Percentiles rank a stretch among this genome's conserved stretches.
phyloP scores from a whole-genome alignment of 2,797 vertebrate species.

The Sitta carolinensis region DNA sequence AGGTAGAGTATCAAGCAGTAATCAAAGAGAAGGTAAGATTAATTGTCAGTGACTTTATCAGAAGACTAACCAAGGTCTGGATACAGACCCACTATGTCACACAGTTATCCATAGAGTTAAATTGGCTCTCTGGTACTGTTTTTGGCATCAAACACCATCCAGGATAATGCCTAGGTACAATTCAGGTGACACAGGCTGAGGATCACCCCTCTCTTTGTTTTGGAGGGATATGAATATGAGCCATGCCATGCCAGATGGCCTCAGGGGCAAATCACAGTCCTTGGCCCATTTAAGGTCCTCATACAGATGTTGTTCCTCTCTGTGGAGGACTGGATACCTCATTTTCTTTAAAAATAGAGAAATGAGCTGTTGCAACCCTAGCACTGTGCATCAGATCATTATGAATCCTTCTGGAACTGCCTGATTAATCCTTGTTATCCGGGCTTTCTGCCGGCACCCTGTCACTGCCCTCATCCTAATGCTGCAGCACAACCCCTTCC shows the following conservation, averaged over 20 bases:
- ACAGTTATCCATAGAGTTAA: background rate
- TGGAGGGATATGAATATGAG: background rate
- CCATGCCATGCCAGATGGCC: background rate
- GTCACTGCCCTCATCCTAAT: conserved; percentile 50
- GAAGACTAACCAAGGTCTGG: background rate
- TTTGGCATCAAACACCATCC: background rate
- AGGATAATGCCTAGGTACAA: background rate
- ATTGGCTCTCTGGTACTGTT: background rate
- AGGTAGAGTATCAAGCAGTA: background rate
- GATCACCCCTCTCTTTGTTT: background rate
- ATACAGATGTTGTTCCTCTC: background rate
- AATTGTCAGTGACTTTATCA: background rate
- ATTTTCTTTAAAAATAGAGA: background rate
- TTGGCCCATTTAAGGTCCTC: background rate
- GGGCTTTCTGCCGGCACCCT: background rate
- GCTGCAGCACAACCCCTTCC: conserved; percentile 17
- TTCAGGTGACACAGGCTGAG: background rate
- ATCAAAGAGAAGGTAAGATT: background rate
- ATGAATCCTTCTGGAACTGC: background rate
- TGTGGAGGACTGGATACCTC: background rate
- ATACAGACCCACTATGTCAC: background rate
- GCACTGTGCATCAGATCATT: background rate
- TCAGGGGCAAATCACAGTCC: background rate
- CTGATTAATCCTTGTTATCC: conserved; percentile 46
- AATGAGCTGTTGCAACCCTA: background rate